Evolutionary conservation across 2,888 invertebrate genomes (phyloP), one percentile per base, ranked within the genome.

Genomic region (Fabriciana adippe): DNA sequence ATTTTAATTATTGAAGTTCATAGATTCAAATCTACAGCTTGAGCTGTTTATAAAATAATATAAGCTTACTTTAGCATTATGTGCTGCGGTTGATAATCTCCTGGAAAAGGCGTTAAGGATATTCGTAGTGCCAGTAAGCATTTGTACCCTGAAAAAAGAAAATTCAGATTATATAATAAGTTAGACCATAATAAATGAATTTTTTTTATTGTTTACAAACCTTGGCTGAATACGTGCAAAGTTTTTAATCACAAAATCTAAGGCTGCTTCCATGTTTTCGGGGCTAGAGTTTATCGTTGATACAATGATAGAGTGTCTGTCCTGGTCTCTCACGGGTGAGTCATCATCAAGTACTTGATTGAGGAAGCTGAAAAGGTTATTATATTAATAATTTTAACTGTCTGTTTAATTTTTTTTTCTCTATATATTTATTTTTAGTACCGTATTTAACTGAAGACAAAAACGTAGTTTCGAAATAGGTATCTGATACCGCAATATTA

Each of bases 61-160:
- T 35, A 1, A 6, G 47, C 68, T 75, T 81, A 92, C 92, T 83
- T 82, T 88, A 3, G 72, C 67, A 0, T 77, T 74, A 55, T 93
- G 90, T 2, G 71, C 80, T 13, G 72, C 65, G 5, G 86, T 85
- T 6, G 86, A 89, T 3, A 93, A 78, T 73, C 89, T 83, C 66
- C 85, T 81, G 2, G 87, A 77, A 5, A 93, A 83, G 0, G 92
- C 87, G 62, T 88, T 91, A 18, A 93, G 77, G 16, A 93, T 92
- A 72, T 90, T 93, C 0, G 90, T 88, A 0, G 92, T 93, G 21
- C 93, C 92, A 16, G 87, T 86, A 45, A 92, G 74, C 0, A 87
- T 88, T 84, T 90, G 91, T 2, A 93, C 92, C 68, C 93, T 93
- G 84, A 56, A n/a, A 51, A 41, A 41, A 8, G 35, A 41, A 41